Percentiles rank a stretch among this genome's conserved stretches.
These are phyloP conservation scores for Nemotelus pantherinus DNA, from an alignment of 2,888 invertebrate species.

Conservation along the genomic window DNA sequence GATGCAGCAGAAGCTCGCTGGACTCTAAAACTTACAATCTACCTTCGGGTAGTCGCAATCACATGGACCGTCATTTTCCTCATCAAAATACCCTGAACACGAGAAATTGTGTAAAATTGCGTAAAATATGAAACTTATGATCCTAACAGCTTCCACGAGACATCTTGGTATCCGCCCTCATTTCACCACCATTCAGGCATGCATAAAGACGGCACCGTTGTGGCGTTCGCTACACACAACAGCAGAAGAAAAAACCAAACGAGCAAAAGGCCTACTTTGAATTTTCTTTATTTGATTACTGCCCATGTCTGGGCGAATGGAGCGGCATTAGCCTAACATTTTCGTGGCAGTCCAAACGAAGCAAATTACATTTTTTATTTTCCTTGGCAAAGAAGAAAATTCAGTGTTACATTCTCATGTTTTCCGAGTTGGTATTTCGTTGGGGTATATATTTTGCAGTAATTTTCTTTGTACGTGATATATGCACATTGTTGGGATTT, in stretches of 20 bases:
- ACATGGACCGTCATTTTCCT: not conserved
- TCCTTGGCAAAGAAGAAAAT: slow-evolving; percentile 15
- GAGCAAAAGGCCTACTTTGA: slow-evolving; percentile 23
- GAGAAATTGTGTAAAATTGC: slow-evolving; percentile 15
- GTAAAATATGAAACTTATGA: slow-evolving; percentile 40
- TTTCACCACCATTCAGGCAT: slow-evolving; percentile 14
- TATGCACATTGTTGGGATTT: slow-evolving; percentile 46
- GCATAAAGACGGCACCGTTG: not conserved
- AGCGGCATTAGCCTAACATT: not conserved
- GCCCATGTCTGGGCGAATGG: slow-evolving; percentile 1
- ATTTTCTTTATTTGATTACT: slow-evolving; percentile 43
- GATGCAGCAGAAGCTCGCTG: too few relatives aligned
- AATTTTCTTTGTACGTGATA: slow-evolving; percentile 46
- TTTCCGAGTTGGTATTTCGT: slow-evolving; percentile 33
- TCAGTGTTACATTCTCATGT: not conserved
- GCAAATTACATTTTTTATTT: slow-evolving; percentile 39
- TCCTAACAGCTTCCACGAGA: slow-evolving; percentile 22
- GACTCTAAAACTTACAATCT: too few relatives aligned
- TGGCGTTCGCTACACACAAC: not conserved
- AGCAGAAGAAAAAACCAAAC: not conserved
- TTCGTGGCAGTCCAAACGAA: slow-evolving; percentile 19
- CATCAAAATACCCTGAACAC: slow-evolving; percentile 1
- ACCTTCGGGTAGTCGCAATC: too few relatives aligned
- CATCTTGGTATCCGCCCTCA: slow-evolving; percentile 25
- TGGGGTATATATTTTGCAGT: slow-evolving; percentile 36